Evolutionary conservation across 2,113 vertebrate species (phyloP), one percentile per base, ranked within the genome.

Genomic region (Melanerpes aurifrons): DNA sequence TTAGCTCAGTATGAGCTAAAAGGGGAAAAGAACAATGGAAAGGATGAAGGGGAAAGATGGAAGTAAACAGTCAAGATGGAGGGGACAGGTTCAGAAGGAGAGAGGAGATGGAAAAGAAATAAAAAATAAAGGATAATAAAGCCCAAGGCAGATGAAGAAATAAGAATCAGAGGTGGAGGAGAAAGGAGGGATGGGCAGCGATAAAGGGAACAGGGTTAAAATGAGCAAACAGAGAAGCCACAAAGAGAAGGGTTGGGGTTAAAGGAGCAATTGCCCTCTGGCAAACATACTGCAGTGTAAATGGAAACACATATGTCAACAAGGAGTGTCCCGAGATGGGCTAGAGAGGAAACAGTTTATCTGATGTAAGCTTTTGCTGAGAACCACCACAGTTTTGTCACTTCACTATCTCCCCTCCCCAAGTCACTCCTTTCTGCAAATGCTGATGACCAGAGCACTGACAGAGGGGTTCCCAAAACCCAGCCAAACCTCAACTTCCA

Each of bases 271-370:
- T 95, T 94, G 89, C 95, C 93, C 91, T 94, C 94, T 91, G 73
- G 95, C 96, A 96, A 96, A 92, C 94, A 95, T 81, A 69, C 62
- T 94, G 91, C 93, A 90, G 73, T 53, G 73, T 95, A 95, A 96
- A 95, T 95, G 95, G 95, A 96, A 96, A 96, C 94, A 92, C 66
- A 0, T 93, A 94, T 83, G 87, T 96, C 91, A 96, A 94, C 95
- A 96, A 93, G 87, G 91, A 94, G 69, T 7, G 14, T 82, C 87
- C 87, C 31, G 79, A 93, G 92, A 87, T 68, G 82, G 61, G 89
- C 58, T 69, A 56, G 24, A 92, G 47, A 89, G 91, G 92, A 96
- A 95, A 93, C n/a, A 62, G 79, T n/a, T 92, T 59, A 43, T 3
- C 6, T 47, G 82, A 72, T 6, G 2, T 19, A 70, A 86, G 45